Conservation (phyloP, 1,140 invertebrate genomes). For the Diabrotica virgifera region DNA sequence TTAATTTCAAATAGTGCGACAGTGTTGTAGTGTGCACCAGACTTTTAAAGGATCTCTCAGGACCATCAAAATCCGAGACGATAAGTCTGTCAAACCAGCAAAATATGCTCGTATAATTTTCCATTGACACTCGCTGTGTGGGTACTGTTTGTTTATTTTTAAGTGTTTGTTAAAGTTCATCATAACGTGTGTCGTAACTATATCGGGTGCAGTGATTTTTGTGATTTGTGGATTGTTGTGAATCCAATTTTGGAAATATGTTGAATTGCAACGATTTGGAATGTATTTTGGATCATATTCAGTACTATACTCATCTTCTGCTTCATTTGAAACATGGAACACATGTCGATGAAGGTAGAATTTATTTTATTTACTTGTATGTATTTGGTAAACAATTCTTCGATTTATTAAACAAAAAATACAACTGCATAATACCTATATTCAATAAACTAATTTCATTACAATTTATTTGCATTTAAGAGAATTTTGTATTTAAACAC, state of each 20-base stretch:
- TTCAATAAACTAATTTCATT: too few relatives aligned
- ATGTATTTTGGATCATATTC: constrained; percentile 72
- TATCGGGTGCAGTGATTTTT: neutral
- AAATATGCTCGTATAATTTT: neutral
- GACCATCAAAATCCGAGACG: neutral
- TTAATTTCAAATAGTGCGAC: neutral
- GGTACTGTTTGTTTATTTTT: neutral
- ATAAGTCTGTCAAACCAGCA: neutral
- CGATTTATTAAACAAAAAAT: too few relatives aligned
- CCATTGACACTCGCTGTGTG: neutral
- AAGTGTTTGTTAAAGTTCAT: neutral
- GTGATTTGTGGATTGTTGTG: neutral
- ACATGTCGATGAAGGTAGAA: constrained; percentile 45
- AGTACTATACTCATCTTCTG: constrained; percentile 68
- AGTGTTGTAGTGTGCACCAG: constrained; percentile 6
- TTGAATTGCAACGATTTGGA: constrained; percentile 74
- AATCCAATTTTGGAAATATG: constrained; percentile 51
- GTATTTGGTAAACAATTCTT: too few relatives aligned
- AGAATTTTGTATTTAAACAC: too few relatives aligned
- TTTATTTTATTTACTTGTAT: constrained; percentile 9
- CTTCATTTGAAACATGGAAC: constrained; percentile 63
- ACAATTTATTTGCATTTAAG: too few relatives aligned
- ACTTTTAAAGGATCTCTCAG: neutral
- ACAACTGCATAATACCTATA: too few relatives aligned
- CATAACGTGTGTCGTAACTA: neutral